phyloP scores from a whole-genome alignment of 2,113 vertebrate genomes.

The Pterocles burchelli region DNA sequence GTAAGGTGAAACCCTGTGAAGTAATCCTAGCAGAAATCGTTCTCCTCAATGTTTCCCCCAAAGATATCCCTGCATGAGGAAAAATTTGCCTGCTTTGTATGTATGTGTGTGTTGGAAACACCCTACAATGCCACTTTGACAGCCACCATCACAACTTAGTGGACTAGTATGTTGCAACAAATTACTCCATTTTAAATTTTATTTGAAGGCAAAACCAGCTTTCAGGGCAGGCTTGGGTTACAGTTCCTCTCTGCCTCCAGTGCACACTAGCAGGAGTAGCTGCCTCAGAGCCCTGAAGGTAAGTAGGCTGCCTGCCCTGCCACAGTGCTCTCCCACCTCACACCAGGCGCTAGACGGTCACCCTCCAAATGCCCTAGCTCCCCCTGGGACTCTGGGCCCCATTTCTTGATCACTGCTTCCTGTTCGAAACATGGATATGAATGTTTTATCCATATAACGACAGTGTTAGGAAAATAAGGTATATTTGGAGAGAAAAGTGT shows the following conservation, averaged over 20 bases:
- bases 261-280: rapidly evolving
- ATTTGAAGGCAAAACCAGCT: background rate
- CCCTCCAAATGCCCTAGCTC: background rate
- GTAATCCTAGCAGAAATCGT: background rate
- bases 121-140: background rate
- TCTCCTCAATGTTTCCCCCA: background rate
- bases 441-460: background rate
- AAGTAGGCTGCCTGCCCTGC: background rate
- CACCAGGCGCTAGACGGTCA: rapidly evolving
- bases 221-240: background rate
- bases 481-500: background rate
- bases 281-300: background rate
- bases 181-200: background rate
- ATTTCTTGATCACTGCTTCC: background rate
- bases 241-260: background rate
- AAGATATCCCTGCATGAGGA: background rate
- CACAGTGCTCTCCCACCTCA: background rate
- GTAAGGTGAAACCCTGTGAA: background rate
- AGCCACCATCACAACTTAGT: background rate
- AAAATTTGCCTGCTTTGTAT: background rate
- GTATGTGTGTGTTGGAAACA: background rate
- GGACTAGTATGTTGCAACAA: background rate
- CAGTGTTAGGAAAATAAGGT: background rate
- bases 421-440: background rate
- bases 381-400: background rate